Evolutionary conservation across 2,113 vertebrate species (phyloP), one percentile per base, ranked within the genome.

Genomic region (Lutjanus erythropterus): DNA sequence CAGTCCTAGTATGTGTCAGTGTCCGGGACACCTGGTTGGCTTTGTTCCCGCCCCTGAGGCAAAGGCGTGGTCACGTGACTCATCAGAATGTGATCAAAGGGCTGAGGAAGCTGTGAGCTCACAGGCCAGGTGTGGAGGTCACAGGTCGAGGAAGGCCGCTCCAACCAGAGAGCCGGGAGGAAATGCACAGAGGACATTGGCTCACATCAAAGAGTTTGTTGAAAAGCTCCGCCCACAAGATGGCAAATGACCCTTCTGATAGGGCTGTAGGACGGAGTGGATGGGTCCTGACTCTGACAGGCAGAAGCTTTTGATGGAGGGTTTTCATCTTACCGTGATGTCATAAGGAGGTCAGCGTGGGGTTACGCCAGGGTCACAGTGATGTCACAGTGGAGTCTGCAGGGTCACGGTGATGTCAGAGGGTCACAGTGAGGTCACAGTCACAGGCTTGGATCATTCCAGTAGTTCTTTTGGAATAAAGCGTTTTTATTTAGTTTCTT

Each of bases 51-150:
- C 41, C 79, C 78, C 50, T 11, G 44, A 78, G 78, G 75, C 35
- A 0, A 50, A 62, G 81, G 83, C 29, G 81, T 73, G 86, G 84
- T 80, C 62, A 83, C 56, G 78, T 90, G 83, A 91, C 81, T 84
- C 66, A 87, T 85, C 75, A 70, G 59, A 64, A 64, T 5, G 27
- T 16, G 80, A 89, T 90, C 91, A 91, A 88, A 90, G 78, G 9
- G 27, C 16, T 1, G n/a, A 71, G 84, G 50, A 68, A 83, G 74
- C 61, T 15, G 41, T 80, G 71, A 74, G 77, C 50, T 85, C 73
- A 27, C 58, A 59, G 77, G 61, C 66, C 81, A 83, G 85, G 76
- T 82, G 81, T 58, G 19, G 33, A 59, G 86, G 80, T 89, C 78
- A 86, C 14, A 75, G 59, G 71, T 82, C 53, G 31, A 53, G 33